Base-by-base conservation (phyloP, 2,888 invertebrate species). In the Ornithoptera alexandrae region DNA sequence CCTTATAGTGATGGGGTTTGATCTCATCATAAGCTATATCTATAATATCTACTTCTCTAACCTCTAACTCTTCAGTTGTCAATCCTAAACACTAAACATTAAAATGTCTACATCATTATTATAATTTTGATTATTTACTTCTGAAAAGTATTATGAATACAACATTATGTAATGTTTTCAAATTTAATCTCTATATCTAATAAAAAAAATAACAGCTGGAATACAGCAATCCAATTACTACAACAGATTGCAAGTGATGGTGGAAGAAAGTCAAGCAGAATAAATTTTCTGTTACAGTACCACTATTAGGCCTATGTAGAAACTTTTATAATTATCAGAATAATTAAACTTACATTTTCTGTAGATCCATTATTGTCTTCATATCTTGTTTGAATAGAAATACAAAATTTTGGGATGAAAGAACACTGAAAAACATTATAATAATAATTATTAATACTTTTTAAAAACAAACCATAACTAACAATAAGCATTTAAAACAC, bases 21-120 rank as follows among this genome's bases (percentile, higher is more conserved):
- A 97, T 93, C 78, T 97, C 97, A 87, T 98, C 98, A 80, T 96
- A 97, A 0, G 96, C 98, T 79, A 98, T 98, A 79, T 98, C 98
- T 62, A 98, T 84, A 79, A 94, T 94, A 77, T 98, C 98, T 6
- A 98, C 95, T 72, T 94, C 93, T 68, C 97, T 93, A 59, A 93
- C 93, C 71, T 94, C 94, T 69, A 97, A 79, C 81, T 97, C 95
- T 76, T 97, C 97, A 39, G 94, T 93, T 0, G 94, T 92, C 69
- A 97, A 87, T 67, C 94, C 94, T 76, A 97, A 90, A 81, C 96
- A 96, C 97, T 97, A 82, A 61, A 93, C 93, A 63, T 60, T 17
- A 15, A 18, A 60, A 62, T 2, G 17, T 50, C 0, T 50, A 50
- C 18, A 39, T 39, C 7, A 39, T 39, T 39, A 39, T 39, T 39